phyloP scores from a whole-genome alignment of 1,140 invertebrate genomes.

The Euwallacea fornicatus region DNA sequence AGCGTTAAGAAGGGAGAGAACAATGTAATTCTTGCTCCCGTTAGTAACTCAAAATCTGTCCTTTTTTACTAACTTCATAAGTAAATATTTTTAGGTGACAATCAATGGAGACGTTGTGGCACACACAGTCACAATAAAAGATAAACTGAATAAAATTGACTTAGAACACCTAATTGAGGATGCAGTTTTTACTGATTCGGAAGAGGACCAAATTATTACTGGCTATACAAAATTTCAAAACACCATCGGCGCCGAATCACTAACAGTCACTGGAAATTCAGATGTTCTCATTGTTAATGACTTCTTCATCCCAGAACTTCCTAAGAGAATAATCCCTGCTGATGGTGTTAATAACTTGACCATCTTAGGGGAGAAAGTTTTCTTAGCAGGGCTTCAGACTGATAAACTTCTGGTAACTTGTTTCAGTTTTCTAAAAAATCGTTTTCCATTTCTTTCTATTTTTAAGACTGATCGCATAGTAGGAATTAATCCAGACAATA shows the following conservation, averaged over 20 bases:
- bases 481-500: slow-evolving; percentile 40
- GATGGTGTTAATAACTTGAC: slow-evolving; percentile 29
- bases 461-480: slow-evolving; percentile 41
- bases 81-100: slow-evolving; percentile 35
- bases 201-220: slow-evolving; percentile 40
- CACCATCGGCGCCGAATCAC: slow-evolving; percentile 10
- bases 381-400: slow-evolving; percentile 45
- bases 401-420: slow-evolving; percentile 38
- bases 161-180: slow-evolving; percentile 45
- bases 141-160: slow-evolving; percentile 44
- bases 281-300: slow-evolving; percentile 43
- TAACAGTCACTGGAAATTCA: slow-evolving; percentile 37
- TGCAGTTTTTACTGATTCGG: slow-evolving; percentile 42
- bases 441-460: neutral
- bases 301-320: slow-evolving; percentile 37
- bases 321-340: slow-evolving; percentile 41
- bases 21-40: slow-evolving; percentile 39
- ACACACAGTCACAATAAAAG: slow-evolving; percentile 34
- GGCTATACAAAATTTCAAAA: slow-evolving; percentile 35
- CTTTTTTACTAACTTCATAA: neutral
- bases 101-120: slow-evolving; percentile 38
- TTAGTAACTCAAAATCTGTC: slow-evolving; percentile 15
- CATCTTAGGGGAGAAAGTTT: slow-evolving; percentile 46
- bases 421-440: neutral
- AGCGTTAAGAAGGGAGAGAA: slow-evolving; percentile 35